Conservation (phyloP, 2,888 invertebrate species). For the Plagiodera versicolora region DNA sequence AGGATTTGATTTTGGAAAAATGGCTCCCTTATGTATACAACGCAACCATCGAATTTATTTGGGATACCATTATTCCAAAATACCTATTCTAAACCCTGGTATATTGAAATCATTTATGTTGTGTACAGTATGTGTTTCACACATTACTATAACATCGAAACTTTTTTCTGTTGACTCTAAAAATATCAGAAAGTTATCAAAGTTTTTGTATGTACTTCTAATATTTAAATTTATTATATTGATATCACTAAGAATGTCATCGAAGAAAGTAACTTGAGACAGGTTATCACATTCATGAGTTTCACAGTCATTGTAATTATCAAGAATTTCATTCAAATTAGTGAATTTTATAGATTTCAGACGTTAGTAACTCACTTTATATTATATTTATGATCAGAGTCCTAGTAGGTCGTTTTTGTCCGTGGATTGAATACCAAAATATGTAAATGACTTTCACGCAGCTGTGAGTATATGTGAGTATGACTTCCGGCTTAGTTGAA, state of each 20-base stretch:
- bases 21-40: background rate
- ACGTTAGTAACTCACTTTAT: background rate
- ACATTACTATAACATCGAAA: conserved; percentile 19
- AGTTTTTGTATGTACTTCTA: conserved; percentile 9
- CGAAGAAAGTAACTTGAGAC: conserved; percentile 5
- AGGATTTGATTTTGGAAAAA: background rate
- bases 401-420: conserved; percentile 12
- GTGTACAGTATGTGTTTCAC: conserved; percentile 10
- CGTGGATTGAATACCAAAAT: too few relatives aligned
- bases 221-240: conserved; percentile 12
- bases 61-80: conserved; percentile 7
- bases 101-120: conserved; percentile 9
- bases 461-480: too few relatives aligned
- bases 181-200: conserved; percentile 12
- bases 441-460: too few relatives aligned
- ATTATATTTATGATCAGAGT: background rate
- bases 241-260: conserved; percentile 1
- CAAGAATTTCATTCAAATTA: conserved; percentile 4
- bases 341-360: background rate
- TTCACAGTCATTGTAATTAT: conserved; percentile 6
- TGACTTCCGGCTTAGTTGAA: too few relatives aligned
- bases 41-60: conserved; percentile 11
- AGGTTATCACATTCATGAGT: conserved; percentile 13
- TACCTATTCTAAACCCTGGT: conserved; percentile 3
- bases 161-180: conserved; percentile 6